Evolutionary conservation across 2,888 invertebrate genomes (phyloP).

Genomic region (Chrysopilus asiliformis): DNA sequence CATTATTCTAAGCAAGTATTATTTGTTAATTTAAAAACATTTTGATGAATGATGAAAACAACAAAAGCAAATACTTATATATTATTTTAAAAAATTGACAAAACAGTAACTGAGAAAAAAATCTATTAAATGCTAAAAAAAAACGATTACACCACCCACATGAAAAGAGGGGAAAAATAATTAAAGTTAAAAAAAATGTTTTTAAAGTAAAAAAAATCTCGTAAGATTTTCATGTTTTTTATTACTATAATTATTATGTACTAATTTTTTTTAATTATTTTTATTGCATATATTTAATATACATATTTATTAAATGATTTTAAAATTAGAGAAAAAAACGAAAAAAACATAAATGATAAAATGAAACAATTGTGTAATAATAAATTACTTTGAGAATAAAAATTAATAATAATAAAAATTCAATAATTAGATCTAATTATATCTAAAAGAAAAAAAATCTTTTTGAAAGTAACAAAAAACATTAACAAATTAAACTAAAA

Average conservation of each 20-base stretch:
- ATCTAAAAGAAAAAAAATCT: not conserved
- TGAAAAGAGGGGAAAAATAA: not conserved
- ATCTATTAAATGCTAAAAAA: not conserved
- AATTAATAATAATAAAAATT: not conserved
- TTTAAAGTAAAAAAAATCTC: not conserved
- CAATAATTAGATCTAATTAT: not conserved
- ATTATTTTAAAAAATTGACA: constrained; percentile 1
- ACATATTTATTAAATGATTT: constrained; percentile 12
- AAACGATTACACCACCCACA: not conserved
- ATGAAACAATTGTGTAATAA: not conserved
- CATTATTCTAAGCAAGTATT: not conserved
- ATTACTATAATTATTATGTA: constrained; percentile 5
- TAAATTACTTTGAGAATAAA: too few species aligned
- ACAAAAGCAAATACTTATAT: not conserved
- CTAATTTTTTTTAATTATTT: constrained; percentile 7
- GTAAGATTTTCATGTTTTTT: constrained; percentile 6
- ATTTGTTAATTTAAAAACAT: too few species aligned
- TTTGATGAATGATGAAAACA: too few species aligned
- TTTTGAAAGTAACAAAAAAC: too few species aligned
- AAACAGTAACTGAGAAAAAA: constrained; percentile 1
- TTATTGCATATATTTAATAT: constrained; percentile 14
- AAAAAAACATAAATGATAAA: constrained; percentile 4
- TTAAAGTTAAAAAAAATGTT: constrained; percentile 2
- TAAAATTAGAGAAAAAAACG: constrained; percentile 11
- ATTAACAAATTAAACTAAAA: too few species aligned